phyloP scores from a whole-genome alignment of 2,113 vertebrate species.

The Macroglossus sobrinus region DNA sequence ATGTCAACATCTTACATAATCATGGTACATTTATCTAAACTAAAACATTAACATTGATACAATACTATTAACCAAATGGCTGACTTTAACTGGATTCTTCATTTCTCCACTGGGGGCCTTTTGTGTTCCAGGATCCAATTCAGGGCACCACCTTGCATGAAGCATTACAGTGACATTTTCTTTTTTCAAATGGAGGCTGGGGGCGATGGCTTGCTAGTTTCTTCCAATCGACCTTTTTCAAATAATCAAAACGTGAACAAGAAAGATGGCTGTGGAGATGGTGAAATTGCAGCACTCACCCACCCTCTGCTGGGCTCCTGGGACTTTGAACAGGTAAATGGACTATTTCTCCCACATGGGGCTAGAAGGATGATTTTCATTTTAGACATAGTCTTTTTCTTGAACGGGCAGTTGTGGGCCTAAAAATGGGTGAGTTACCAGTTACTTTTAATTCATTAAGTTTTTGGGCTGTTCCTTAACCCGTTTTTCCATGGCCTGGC shows the following conservation, averaged over 20 bases:
- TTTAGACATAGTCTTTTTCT: neutral
- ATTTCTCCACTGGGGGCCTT: neutral
- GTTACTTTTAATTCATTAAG: neutral
- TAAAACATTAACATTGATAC: neutral
- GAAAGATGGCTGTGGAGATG: neutral
- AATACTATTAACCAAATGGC: neutral
- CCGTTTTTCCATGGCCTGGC: neutral
- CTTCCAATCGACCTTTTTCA: neutral
- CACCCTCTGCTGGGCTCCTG: neutral
- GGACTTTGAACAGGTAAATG: neutral
- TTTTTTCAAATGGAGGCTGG: neutral
- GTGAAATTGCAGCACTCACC: neutral
- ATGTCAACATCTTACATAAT: neutral
- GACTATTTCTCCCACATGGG: neutral
- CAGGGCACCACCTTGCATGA: neutral
- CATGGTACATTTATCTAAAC: neutral
- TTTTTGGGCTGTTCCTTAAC: neutral
- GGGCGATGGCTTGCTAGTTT: neutral
- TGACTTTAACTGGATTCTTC: neutral
- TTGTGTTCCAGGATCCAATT: neutral
- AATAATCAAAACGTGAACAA: conserved; percentile 5
- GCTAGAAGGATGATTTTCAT: neutral
- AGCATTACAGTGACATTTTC: neutral
- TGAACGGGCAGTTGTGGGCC: neutral
- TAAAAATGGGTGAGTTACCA: neutral